Evolutionary conservation across 2,888 invertebrate genomes (phyloP).

Genomic region (Napeogenes sylphis): DNA sequence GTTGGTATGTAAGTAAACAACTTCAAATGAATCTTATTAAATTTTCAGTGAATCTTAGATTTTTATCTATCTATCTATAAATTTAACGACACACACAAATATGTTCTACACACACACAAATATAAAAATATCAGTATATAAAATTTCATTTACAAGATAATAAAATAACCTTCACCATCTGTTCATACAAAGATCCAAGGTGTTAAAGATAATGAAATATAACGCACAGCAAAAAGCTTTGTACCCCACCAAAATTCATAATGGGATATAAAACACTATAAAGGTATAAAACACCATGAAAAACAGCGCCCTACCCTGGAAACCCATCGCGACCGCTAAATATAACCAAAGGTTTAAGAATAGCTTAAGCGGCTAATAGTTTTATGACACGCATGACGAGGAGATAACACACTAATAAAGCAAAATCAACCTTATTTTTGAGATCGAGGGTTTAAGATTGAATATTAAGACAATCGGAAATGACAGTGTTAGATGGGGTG

Average conservation of each 20-base stretch:
- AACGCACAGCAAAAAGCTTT: constrained; percentile 53
- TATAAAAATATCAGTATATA: too few relatives aligned
- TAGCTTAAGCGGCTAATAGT: constrained; percentile 76
- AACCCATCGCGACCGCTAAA: constrained; percentile 50
- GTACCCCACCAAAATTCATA: constrained; percentile 55
- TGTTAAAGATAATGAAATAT: constrained; percentile 71
- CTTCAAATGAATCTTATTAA: too few relatives aligned
- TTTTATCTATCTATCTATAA: too few relatives aligned
- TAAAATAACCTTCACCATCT: too few relatives aligned
- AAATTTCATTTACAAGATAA: too few relatives aligned
- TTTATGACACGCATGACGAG: constrained; percentile 73
- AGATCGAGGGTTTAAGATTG: constrained; percentile 43
- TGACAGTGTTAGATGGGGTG: constrained; percentile 2
- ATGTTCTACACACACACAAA: too few relatives aligned
- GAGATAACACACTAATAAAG: constrained; percentile 39
- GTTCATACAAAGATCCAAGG: constrained; percentile 38
- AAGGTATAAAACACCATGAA: constrained; percentile 53
- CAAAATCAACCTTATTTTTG: constrained; percentile 47
- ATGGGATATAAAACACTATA: constrained; percentile 61
- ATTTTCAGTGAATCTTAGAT: too few relatives aligned
- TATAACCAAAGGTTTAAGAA: constrained; percentile 65
- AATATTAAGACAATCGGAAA: constrained; percentile 24
- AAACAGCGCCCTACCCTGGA: constrained; percentile 59
- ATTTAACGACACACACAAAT: too few relatives aligned
- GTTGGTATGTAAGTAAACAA: too few relatives aligned